These are phyloP conservation scores for Aphodius granarius DNA, from an alignment of 2,888 invertebrate species.

Conservation along the genomic window DNA sequence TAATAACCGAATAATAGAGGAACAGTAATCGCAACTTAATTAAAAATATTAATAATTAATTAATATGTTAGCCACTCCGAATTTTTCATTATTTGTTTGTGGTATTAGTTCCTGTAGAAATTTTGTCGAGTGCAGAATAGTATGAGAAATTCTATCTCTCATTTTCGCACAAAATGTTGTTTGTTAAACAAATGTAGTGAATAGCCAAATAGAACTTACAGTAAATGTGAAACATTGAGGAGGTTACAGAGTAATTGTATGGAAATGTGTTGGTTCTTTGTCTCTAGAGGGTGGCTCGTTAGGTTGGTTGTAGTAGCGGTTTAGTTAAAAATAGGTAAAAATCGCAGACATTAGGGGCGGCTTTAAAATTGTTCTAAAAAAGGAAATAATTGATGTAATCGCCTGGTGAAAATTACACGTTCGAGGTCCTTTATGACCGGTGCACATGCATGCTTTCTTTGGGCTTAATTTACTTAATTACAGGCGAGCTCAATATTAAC, in stretches of 20 bases:
- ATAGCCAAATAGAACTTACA: too few species aligned
- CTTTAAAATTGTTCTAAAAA: conserved; percentile 16
- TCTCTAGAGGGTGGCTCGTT: neutral
- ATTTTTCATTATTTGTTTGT: too few species aligned
- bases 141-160: too few species aligned
- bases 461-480: conserved; percentile 36
- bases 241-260: neutral
- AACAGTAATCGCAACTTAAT: too few species aligned
- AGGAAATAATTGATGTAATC: conserved; percentile 27
- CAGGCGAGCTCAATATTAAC: conserved; percentile 34
- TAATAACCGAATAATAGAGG: too few species aligned
- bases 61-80: too few species aligned
- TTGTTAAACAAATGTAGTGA: too few species aligned
- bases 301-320: neutral
- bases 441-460: conserved; percentile 34
- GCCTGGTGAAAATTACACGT: conserved; percentile 21
- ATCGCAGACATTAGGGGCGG: neutral
- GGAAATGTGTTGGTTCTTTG: neutral
- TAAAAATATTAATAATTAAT: too few species aligned
- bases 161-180: too few species aligned
- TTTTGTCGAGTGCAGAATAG: too few species aligned
- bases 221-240: too few species aligned
- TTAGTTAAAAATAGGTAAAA: neutral
- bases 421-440: conserved; percentile 27
- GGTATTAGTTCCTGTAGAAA: too few species aligned